Percentiles rank a stretch among this genome's conserved stretches.
Evolutionary conservation across 2,113 vertebrate genomes (phyloP).

Genomic region (Chloebia gouldiae): DNA sequence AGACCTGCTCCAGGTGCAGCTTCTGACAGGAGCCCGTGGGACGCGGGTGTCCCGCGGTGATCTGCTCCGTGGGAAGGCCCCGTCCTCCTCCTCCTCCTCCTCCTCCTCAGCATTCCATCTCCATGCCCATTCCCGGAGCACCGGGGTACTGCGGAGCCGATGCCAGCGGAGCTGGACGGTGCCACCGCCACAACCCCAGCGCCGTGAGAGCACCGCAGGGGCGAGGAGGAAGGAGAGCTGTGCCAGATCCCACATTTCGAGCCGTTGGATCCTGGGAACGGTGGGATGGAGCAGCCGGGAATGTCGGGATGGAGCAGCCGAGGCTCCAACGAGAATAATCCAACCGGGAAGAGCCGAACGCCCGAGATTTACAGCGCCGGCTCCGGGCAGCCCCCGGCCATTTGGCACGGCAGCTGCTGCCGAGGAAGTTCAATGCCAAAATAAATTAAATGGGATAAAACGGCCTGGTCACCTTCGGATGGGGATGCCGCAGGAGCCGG

Average conservation of each 20-base stretch:
- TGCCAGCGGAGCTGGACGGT: fast-evolving
- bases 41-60: background rate
- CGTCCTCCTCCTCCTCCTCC: background rate
- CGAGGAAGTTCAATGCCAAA: background rate
- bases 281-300: background rate
- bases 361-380: slow-evolving; percentile 10
- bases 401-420: slow-evolving; percentile 52
- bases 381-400: background rate
- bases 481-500: background rate
- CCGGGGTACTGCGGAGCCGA: fast-evolving
- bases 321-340: background rate
- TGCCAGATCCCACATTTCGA: background rate
- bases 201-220: fast-evolving
- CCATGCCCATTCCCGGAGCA: background rate
- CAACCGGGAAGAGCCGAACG: background rate
- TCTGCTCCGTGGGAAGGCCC: fast-evolving
- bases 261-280: background rate
- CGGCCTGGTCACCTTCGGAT: background rate
- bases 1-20: background rate
- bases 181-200: fast-evolving
- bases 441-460: slow-evolving; percentile 1
- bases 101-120: background rate
- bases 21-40: background rate
- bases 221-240: background rate
- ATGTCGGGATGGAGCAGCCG: background rate